phyloP scores from a whole-genome alignment of 2,888 invertebrate species.

The Oxytorus armatus region DNA sequence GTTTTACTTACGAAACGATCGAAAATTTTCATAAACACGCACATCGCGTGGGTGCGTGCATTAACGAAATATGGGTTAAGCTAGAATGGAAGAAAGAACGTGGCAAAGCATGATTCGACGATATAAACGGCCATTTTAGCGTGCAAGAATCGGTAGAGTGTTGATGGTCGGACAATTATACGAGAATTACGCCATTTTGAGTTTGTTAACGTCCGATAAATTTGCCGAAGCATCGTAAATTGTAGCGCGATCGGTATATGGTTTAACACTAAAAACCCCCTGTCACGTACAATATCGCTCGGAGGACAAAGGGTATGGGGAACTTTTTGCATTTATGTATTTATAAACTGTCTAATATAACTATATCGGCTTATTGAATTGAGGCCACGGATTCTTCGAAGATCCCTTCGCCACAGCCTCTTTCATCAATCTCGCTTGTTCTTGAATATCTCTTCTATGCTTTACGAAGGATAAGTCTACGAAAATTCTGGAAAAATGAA shows the following conservation, averaged over 20 bases:
- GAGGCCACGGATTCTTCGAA: constrained; percentile 83
- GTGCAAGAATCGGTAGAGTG: constrained; percentile 12
- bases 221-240: constrained; percentile 57
- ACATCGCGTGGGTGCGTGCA: not conserved
- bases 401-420: constrained; percentile 82
- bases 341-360: constrained; percentile 49
- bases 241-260: constrained; percentile 28
- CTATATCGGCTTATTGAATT: constrained; percentile 83
- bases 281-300: constrained; percentile 34
- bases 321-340: constrained; percentile 39
- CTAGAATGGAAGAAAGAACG: constrained; percentile 24
- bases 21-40: constrained; percentile 26
- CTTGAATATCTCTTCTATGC: constrained; percentile 88
- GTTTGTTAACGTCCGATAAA: constrained; percentile 22
- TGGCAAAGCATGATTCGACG: constrained; percentile 11
- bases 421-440: constrained; percentile 86
- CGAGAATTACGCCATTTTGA: constrained; percentile 2
- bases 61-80: not conserved
- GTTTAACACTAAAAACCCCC: constrained; percentile 15
- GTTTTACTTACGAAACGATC: constrained; percentile 50
- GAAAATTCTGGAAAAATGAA: constrained; percentile 89
- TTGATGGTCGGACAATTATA: not conserved
- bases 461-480: constrained; percentile 93
- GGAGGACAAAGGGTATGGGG: constrained; percentile 37
- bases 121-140: not conserved